A percentile compares a stretch with the other conserved stretches of the same genome.
Conservation (phyloP, 2,797 vertebrate genomes). For the Pagetopsis macropterus region DNA sequence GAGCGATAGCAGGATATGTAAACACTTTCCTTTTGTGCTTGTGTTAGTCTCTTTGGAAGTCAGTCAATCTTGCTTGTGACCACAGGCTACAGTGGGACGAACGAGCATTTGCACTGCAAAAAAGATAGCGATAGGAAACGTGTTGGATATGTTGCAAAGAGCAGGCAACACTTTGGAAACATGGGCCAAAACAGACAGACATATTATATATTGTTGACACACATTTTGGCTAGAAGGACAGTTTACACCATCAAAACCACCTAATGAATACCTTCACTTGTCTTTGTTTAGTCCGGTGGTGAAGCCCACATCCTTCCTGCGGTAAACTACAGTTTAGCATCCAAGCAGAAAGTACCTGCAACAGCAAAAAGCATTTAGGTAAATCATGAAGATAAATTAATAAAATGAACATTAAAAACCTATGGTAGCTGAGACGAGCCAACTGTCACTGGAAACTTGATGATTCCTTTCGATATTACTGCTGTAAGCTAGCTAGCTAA, state of each 20-base stretch:
- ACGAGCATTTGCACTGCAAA: background rate
- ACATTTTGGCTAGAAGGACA: constrained; percentile 2
- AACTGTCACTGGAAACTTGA: no score
- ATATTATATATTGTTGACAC: constrained; percentile 26
- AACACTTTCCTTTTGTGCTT: constrained; percentile 35
- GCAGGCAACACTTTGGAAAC: background rate
- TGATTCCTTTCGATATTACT: no score
- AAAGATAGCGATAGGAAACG: background rate
- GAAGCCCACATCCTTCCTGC: background rate
- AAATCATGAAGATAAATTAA: background rate
- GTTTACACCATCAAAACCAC: constrained; percentile 16
- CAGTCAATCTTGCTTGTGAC: background rate
- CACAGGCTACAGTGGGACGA: constrained; percentile 2
- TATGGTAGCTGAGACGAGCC: no score
- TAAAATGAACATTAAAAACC: background rate
- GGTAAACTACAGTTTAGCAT: background rate
- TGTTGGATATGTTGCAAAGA: background rate
- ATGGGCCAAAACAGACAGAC: constrained; percentile 7
- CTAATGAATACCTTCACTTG: constrained; percentile 17
- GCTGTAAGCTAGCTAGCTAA: no score
- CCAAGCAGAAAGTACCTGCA: background rate
- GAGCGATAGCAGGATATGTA: constrained; percentile 13
- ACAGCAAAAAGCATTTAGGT: background rate
- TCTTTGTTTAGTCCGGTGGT: constrained; percentile 28
- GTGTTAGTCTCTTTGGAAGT: constrained; percentile 17